phyloP scores from a whole-genome alignment of 2,888 invertebrate genomes.

The Amorpha juglandis region DNA sequence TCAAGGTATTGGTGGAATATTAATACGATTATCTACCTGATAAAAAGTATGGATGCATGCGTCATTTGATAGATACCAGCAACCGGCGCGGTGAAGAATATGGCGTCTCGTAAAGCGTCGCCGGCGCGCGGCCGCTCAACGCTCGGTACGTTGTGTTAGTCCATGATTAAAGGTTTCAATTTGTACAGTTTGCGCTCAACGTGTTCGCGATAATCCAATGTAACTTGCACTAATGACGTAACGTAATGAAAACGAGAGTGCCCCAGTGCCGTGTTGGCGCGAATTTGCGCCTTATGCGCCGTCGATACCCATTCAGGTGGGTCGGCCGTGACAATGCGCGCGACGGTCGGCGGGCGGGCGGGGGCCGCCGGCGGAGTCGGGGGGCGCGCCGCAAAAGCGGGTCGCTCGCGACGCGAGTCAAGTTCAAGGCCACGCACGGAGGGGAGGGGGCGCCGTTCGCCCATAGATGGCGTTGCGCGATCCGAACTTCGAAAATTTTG shows the following conservation, averaged over 20 bases:
- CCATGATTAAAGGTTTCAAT: constrained; percentile 9
- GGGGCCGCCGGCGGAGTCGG: constrained; percentile 56
- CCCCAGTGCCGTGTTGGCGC: constrained; percentile 51
- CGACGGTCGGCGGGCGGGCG: constrained; percentile 49
- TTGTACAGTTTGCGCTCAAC: constrained; percentile 30
- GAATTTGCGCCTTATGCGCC: constrained; percentile 66
- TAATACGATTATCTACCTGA: constrained; percentile 25
- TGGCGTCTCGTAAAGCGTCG: not conserved
- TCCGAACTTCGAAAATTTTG: constrained; percentile 74
- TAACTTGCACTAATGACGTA: constrained; percentile 63
- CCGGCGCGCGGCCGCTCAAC: constrained; percentile 1
- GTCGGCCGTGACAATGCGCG: constrained; percentile 70
- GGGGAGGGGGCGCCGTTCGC: constrained; percentile 64
- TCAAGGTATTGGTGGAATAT: constrained; percentile 24
- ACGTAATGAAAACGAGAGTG: constrained; percentile 75
- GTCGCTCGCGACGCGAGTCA: constrained; percentile 78
- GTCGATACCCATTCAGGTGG: constrained; percentile 72
- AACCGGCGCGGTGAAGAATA: not conserved
- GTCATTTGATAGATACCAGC: constrained; percentile 6
- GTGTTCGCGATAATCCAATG: constrained; percentile 59
- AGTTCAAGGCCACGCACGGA: constrained; percentile 79
- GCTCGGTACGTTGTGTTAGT: constrained; percentile 5
- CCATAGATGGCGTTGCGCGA: constrained; percentile 80
- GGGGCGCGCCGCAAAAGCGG: constrained; percentile 69
- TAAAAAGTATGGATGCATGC: constrained; percentile 22